These are phyloP conservation scores for Halocynthia aurantium DNA, from an alignment of 23 tunicate species.

Conservation along the genomic window DNA sequence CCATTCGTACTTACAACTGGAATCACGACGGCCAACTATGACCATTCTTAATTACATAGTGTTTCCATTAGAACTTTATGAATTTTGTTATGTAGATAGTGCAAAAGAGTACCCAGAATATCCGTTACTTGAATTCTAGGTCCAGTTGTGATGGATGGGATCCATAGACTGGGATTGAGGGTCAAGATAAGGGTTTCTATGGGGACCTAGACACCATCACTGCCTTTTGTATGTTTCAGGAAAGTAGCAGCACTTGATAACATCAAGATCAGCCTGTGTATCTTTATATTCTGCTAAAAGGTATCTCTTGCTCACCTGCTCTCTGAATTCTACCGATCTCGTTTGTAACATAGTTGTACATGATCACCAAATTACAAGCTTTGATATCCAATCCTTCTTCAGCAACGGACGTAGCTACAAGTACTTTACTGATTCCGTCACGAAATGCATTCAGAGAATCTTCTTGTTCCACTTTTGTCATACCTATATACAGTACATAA, in stretches of 20 bases:
- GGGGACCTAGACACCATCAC: too few relatives aligned
- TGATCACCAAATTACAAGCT: constrained; percentile 32
- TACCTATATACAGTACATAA: not conserved
- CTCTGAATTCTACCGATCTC: constrained; percentile 27
- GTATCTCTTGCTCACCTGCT: constrained; percentile 6
- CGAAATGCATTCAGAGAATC: constrained; percentile 9
- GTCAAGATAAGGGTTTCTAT: too few relatives aligned
- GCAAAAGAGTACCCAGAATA: too few relatives aligned
- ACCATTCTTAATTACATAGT: too few relatives aligned
- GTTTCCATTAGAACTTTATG: too few relatives aligned
- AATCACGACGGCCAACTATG: too few relatives aligned
- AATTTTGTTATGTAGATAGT: too few relatives aligned
- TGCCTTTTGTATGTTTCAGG: too few relatives aligned
- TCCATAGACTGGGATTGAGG: too few relatives aligned
- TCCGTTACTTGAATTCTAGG: too few relatives aligned
- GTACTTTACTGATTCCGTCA: constrained; percentile 17
- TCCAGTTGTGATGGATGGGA: too few relatives aligned
- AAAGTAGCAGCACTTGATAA: not conserved
- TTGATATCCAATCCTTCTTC: constrained; percentile 32
- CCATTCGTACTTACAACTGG: too few relatives aligned
- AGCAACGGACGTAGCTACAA: constrained; percentile 36
- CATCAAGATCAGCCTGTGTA: not conserved
- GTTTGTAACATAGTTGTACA: constrained; percentile 30
- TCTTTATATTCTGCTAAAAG: not conserved
- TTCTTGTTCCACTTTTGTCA: constrained; percentile 27